These are phyloP conservation scores for Dinomys branickii DNA, from an alignment of 2,113 vertebrate genomes.

Conservation along the genomic window DNA sequence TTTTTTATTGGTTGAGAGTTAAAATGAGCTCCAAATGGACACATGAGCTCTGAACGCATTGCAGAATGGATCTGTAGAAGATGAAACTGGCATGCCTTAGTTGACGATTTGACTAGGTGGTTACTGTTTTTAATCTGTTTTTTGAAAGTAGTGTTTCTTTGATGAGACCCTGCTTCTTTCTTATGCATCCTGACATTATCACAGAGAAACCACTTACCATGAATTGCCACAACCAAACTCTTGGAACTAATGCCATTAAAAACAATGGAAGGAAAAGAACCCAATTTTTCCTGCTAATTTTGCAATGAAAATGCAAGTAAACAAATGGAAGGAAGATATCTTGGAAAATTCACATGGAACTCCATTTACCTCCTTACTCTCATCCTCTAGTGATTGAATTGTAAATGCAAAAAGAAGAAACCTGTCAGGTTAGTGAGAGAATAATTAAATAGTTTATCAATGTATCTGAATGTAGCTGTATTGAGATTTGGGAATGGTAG, in stretches of 20 bases:
- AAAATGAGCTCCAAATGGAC: constrained; percentile 70
- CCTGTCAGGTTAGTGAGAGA: constrained; percentile 73
- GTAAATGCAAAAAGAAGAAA: constrained; percentile 62
- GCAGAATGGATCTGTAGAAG: constrained; percentile 61
- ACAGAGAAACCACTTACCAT: constrained; percentile 70
- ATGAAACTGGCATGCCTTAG: constrained; percentile 49
- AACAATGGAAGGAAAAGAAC: constrained; percentile 65
- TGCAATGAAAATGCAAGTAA: constrained; percentile 78
- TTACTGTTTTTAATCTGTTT: constrained; percentile 21
- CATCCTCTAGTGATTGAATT: constrained; percentile 57
- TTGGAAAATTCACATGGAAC: constrained; percentile 49
- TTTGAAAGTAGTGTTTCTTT: constrained; percentile 65
- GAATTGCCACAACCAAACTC: constrained; percentile 65
- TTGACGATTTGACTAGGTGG: constrained; percentile 31
- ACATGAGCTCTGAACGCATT: constrained; percentile 34
- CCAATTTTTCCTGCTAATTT: constrained; percentile 65
- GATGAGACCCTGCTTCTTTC: constrained; percentile 30
- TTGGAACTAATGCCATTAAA: constrained; percentile 53
- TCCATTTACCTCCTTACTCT: constrained; percentile 36
- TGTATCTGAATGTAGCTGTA: constrained; percentile 10
- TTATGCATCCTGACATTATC: neutral
- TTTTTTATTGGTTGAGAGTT: constrained; percentile 65
- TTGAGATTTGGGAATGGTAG: constrained; percentile 23
- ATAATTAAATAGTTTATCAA: constrained; percentile 34
- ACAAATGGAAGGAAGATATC: constrained; percentile 58